Conservation (phyloP, 2,888 invertebrate species). For the Eupithecia vulgata region DNA sequence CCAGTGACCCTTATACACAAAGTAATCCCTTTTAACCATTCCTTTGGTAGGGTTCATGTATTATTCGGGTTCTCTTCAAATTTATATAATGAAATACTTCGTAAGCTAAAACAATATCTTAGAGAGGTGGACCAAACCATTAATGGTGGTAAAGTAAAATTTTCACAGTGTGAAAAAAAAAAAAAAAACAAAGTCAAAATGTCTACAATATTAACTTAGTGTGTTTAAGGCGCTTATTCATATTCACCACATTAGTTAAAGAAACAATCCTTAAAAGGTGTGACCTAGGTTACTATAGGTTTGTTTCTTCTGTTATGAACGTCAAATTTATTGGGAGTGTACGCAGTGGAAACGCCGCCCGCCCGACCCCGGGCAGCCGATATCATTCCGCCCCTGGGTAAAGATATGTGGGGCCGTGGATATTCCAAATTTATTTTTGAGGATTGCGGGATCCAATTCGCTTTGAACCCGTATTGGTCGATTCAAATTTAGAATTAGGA, state of each 20-base stretch:
- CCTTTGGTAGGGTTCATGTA: constrained; percentile 28
- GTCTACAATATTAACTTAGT: too few species aligned
- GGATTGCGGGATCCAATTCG: constrained; percentile 24
- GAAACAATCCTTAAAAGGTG: background rate
- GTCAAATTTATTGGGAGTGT: background rate
- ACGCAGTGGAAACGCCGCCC: background rate
- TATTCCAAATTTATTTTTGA: constrained; percentile 25
- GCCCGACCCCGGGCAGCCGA: constrained; percentile 13
- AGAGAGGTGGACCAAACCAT: background rate
- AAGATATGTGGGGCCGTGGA: constrained; percentile 18
- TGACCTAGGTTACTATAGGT: background rate
- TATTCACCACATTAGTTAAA: background rate
- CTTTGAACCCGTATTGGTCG: constrained; percentile 3
- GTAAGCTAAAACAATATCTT: background rate
- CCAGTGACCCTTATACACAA: constrained; percentile 29
- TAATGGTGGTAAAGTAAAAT: too few species aligned
- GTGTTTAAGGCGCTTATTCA: background rate
- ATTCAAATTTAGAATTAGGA: constrained; percentile 13
- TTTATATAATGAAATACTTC: background rate
- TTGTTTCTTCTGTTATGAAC: background rate
- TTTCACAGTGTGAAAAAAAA: too few species aligned
- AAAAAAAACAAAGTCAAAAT: too few species aligned
- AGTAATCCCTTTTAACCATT: constrained; percentile 29
- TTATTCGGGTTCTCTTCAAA: constrained; percentile 21
- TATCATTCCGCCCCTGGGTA: constrained; percentile 22